Base-by-base conservation (phyloP, 2,888 invertebrate genomes). In the Neoaliturus tenellus region DNA sequence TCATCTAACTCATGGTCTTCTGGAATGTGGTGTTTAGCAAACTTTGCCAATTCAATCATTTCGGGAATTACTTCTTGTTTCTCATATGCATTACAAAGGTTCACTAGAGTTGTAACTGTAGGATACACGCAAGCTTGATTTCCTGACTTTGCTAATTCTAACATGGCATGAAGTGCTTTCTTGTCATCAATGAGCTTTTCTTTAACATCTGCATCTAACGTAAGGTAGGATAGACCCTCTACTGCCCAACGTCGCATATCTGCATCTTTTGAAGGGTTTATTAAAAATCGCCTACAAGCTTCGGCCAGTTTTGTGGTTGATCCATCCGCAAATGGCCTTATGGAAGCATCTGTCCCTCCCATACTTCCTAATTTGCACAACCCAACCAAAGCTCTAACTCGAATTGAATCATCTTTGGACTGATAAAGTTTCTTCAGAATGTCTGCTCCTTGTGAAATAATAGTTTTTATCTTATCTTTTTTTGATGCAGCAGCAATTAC, bases 11-110 rank as follows among this genome's bases (percentile, higher is more conserved):
- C 97, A 91, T 99, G 98, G 88, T 98, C 97, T 90, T 99, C 98
- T 1, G 99, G 99, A 87, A 99, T 96, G 91, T 99, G 99, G 89
- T 99, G 99, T 91, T 99, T 99, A 0, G 99, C 98, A 91, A 99
- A 99, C 91, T 99, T 98, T 0, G 99, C 99, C 86, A 99, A 91
- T 90, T 99, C 98, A 23, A 99, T 90, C 96, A 99, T 96, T 92
- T 99, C 99, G 2, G 99, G 98, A 88, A 98, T 93, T 0, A 99
- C 90, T 90, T 99, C 98, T 90, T 98, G 98, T 90, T 98, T 99
- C 87, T 99, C 99, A 90, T 99, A 99, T 2, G 98, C 98, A 91
- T 99, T 99, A 89, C 98, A 97, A 23, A 99, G 91, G 90, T 99
- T 99, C 0, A 99, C 99, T 86, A 99, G 93, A 17, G 98, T 98